phyloP scores from a whole-genome alignment of 2,888 invertebrate species.

The Calliphora vomitoria region DNA sequence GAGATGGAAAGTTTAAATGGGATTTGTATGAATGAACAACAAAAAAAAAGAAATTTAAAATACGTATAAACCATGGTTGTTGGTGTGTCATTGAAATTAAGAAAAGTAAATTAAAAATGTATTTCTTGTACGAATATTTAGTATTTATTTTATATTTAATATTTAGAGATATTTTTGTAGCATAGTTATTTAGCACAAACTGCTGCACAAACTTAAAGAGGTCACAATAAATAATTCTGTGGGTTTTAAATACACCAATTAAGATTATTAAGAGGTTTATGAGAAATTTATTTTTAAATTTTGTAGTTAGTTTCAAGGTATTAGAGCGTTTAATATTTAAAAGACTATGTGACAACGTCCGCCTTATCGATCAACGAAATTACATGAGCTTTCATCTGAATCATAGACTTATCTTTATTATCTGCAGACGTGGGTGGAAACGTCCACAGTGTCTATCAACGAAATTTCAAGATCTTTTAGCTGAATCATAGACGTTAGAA shows the following conservation, averaged over 20 bases:
- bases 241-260: not conserved
- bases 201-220: conserved; percentile 9
- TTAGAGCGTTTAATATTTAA: too few species aligned
- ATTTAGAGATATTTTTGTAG: not conserved
- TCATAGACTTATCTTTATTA: too few species aligned
- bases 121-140: conserved; percentile 52
- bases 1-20: conserved; percentile 19
- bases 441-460: too few species aligned
- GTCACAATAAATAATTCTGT: conserved; percentile 42
- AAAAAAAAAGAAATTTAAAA: conserved; percentile 10
- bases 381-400: too few species aligned
- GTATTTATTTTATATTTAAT: conserved; percentile 35
- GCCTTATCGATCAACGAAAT: too few species aligned
- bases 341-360: too few species aligned
- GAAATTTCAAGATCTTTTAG: too few species aligned
- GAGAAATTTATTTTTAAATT: not conserved
- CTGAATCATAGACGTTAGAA: too few species aligned
- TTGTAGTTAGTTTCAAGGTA: not conserved
- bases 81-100: conserved; percentile 66
- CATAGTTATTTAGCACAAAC: not conserved
- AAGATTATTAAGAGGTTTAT: not conserved
- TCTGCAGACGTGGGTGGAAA: too few species aligned
- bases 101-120: conserved; percentile 67
- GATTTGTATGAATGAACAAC: conserved; percentile 2
- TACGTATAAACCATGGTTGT: not conserved